Conservation (phyloP, 2,888 invertebrate species). For the Loripinus fragilis region DNA sequence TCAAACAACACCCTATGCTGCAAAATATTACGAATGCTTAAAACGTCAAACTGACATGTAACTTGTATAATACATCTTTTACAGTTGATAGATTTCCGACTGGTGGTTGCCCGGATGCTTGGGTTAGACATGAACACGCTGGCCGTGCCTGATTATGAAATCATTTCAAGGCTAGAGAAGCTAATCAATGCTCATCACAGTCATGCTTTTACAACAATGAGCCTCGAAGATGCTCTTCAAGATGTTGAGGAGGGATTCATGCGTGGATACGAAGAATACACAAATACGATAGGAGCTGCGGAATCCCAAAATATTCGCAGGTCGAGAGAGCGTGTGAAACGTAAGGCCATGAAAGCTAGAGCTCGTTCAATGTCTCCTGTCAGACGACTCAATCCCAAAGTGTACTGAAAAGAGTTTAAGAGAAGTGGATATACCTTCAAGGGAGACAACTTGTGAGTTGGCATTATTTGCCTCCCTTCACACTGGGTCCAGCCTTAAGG, state of each 20-base stretch:
- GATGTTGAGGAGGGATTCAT: slow-evolving; percentile 80
- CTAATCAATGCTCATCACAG: slow-evolving; percentile 82
- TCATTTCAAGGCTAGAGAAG: slow-evolving; percentile 83
- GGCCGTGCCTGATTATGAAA: slow-evolving; percentile 84
- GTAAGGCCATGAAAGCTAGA: slow-evolving; percentile 66
- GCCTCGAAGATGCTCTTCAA: slow-evolving; percentile 78
- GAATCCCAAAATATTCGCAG: slow-evolving; percentile 63
- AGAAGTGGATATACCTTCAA: too few species aligned
- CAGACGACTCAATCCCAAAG: slow-evolving; percentile 73
- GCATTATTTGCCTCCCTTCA: too few species aligned
- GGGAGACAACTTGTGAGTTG: too few species aligned
- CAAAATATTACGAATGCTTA: too few species aligned
- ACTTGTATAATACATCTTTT: too few species aligned
- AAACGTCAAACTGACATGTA: too few species aligned
- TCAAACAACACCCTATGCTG: too few species aligned
- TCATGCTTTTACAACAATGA: slow-evolving; percentile 77
- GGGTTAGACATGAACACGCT: slow-evolving; percentile 82
- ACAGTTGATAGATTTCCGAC: slow-evolving; percentile 83
- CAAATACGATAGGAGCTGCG: slow-evolving; percentile 53
- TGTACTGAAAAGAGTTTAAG: slow-evolving; percentile 74
- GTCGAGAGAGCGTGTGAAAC: slow-evolving; percentile 67
- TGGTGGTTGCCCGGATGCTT: slow-evolving; percentile 83
- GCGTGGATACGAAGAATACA: slow-evolving; percentile 72
- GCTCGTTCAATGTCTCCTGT: slow-evolving; percentile 78
- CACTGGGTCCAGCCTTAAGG: background rate